A percentile compares a stretch with the other conserved stretches of the same genome.
These are phyloP conservation scores for Gallirallus australis DNA, from an alignment of 2,797 vertebrate species.

Conservation along the genomic window DNA sequence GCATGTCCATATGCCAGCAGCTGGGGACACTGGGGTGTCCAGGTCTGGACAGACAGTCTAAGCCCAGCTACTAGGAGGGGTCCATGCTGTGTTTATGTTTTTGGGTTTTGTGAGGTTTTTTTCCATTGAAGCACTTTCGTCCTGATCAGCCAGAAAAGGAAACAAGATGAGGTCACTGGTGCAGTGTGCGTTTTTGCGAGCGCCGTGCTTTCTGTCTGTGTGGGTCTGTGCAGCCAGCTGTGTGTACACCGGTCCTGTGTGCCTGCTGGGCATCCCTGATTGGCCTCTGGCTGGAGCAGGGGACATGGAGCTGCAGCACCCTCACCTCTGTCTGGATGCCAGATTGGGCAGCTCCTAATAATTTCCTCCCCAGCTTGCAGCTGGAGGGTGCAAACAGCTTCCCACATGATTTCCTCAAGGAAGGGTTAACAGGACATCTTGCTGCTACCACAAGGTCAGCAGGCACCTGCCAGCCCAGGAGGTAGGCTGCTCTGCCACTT, in stretches of 20 bases:
- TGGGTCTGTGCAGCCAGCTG: background rate
- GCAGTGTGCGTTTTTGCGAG: background rate
- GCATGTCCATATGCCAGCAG: background rate
- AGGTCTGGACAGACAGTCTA: background rate
- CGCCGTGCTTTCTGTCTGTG: rapidly evolving
- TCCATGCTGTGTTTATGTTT: too few species aligned
- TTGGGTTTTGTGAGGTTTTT: background rate
- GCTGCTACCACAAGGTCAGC: background rate
- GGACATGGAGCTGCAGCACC: background rate
- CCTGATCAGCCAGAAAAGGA: background rate
- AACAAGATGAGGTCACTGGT: background rate
- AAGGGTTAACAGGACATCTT: background rate
- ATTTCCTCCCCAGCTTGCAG: background rate
- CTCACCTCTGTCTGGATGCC: background rate
- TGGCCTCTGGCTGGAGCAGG: background rate
- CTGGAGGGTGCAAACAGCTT: background rate
- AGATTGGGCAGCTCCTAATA: background rate
- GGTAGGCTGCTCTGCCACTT: background rate
- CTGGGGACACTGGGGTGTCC: background rate
- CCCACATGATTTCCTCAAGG: background rate
- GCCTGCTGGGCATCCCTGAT: background rate
- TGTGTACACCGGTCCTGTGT: rapidly evolving
- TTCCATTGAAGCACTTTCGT: background rate
- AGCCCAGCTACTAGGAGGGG: background rate
- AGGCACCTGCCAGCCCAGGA: background rate